Base-by-base conservation (phyloP, 2,797 vertebrate genomes). In the Rhabdomys pumilio region DNA sequence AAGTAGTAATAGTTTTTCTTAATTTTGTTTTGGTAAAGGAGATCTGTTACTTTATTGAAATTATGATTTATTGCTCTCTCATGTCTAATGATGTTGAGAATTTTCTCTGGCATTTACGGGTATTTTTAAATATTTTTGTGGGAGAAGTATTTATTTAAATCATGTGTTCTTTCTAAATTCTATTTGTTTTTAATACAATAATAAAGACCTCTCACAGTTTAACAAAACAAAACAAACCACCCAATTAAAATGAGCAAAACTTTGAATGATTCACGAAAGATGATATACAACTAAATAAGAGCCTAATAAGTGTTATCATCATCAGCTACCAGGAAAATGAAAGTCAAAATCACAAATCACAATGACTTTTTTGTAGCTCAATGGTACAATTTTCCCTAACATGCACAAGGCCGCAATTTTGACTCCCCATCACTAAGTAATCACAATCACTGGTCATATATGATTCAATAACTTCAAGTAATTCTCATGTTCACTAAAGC, bases 101-200 rank as follows among this genome's bases (percentile, higher is more conserved):
- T 77, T 34, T 67, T 61, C 15, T 89, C 50, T 72, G 44, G 3
- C 67, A 29, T 38, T 88, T 91, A 67, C 65, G 50, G 34, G 26
- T 13, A 61, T 61, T 88, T 88, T 84, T n/a, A 53, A 93, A 57
- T 76, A 87, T 5, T 10, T 67, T 73, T 93, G 69, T 53, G 31
- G n/a, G 79, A 55, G n/a, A 63, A 89, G 83, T 14, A 17, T 92
- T 50, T 94, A 72, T 79, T 91, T 13, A 73, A 72, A 72, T 65
- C 0, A 15, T 92, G 63, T 89, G 44, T 4, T 57, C 15, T 73
- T 59, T 73, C 59, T 75, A 65, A 75, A 63, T 44, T 29, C 1
- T 26, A 8, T 50, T 20, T 80, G 17, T 24, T 63, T 72, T 57
- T 65, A 65, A 77, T 65, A 26, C 55, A 86, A 86, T 24, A 41